Conservation (phyloP, 2,113 vertebrate species). For the Macroglossus sobrinus region DNA sequence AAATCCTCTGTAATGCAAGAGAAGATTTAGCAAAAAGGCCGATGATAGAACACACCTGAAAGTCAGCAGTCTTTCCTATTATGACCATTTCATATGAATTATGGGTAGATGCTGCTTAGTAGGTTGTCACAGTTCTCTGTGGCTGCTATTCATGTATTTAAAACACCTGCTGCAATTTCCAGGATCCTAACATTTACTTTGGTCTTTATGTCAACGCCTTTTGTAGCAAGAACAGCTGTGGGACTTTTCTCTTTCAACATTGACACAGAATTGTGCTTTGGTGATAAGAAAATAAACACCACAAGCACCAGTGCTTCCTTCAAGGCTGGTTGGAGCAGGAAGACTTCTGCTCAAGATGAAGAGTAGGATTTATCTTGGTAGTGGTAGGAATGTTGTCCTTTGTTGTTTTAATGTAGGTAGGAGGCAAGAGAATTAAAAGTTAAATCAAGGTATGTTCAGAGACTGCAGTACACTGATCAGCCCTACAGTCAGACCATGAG, state of each 20-base stretch:
- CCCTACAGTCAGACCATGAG: no score
- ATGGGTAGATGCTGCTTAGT: background rate
- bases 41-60: background rate
- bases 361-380: background rate
- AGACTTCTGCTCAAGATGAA: background rate
- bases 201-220: slow-evolving; percentile 16
- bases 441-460: no score
- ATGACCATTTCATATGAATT: background rate
- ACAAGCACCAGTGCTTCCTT: background rate
- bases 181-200: slow-evolving; percentile 68
- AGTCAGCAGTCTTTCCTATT: background rate
- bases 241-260: background rate
- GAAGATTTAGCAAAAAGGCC: background rate
- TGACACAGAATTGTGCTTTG: background rate
- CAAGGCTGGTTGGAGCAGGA: background rate
- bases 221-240: slow-evolving; percentile 32
- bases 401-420: no score
- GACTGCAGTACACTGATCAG: no score
- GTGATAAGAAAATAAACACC: slow-evolving; percentile 42
- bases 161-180: slow-evolving; percentile 61
- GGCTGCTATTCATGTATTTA: background rate
- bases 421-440: no score
- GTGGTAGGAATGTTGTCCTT: background rate
- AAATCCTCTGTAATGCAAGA: background rate
- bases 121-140: background rate